phyloP scores from a whole-genome alignment of 1,140 invertebrate genomes.

The Metaphire vulgaris region DNA sequence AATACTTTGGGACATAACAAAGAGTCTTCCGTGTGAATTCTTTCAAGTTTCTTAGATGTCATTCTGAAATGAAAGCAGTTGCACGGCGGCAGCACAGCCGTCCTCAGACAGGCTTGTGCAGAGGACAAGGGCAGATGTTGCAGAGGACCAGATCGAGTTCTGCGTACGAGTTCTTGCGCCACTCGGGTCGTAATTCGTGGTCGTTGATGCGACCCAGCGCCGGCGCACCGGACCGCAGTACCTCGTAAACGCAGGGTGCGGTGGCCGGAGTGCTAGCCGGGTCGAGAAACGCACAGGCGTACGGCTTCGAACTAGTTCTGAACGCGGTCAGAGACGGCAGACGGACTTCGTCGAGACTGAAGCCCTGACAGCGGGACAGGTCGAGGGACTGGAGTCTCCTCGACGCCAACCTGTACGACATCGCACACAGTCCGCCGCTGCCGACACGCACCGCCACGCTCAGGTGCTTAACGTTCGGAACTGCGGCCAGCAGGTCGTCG shows the following conservation, averaged over 20 bases:
- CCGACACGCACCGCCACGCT: constrained; percentile 44
- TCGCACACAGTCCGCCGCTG: constrained; percentile 36
- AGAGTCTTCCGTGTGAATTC: no score
- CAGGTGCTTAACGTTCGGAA: constrained; percentile 34
- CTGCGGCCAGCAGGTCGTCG: constrained; percentile 34
- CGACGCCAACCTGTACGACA: constrained; percentile 36
- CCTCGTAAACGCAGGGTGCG: constrained; percentile 42
- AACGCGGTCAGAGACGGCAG: constrained; percentile 39
- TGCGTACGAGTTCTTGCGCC: constrained; percentile 33
- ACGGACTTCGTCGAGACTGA: constrained; percentile 39
- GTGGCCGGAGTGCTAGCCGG: constrained; percentile 32
- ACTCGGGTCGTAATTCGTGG: constrained; percentile 36
- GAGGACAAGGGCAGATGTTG: constrained; percentile 40
- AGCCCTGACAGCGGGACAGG: constrained; percentile 44
- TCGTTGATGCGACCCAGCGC: constrained; percentile 41
- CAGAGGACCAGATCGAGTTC: constrained; percentile 40
- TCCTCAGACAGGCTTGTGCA: constrained; percentile 30
- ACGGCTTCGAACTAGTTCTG: constrained; percentile 35
- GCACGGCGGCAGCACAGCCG: no score
- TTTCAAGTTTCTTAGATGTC: no score
- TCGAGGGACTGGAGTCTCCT: constrained; percentile 42
- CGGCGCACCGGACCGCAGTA: constrained; percentile 39
- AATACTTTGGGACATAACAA: no score
- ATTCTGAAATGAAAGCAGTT: no score
- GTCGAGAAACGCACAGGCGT: constrained; percentile 38